A percentile compares a stretch with the other conserved stretches of the same genome.
Evolutionary conservation across 2,797 vertebrate genomes (phyloP).

Genomic region (Arremon brunneinucha): DNA sequence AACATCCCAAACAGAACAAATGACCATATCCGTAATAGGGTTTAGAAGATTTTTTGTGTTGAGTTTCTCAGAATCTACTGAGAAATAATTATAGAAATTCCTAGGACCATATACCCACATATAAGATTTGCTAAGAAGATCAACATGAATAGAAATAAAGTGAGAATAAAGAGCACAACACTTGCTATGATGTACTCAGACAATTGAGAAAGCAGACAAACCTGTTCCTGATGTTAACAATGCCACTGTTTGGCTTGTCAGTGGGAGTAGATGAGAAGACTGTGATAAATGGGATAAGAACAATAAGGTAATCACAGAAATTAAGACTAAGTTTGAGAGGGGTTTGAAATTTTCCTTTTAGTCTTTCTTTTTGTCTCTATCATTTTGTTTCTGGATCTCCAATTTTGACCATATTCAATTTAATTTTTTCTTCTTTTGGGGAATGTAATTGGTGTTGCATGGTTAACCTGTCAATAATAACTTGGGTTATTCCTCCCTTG

Average conservation of each 20-base stretch:
- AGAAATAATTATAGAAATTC: not conserved
- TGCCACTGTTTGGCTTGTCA: not conserved
- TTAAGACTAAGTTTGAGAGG: not conserved
- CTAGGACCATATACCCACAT: not conserved
- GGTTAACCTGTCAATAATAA: not conserved
- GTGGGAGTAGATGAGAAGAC: not conserved
- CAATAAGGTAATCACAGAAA: not conserved
- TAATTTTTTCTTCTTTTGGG: not conserved
- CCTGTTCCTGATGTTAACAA: not conserved
- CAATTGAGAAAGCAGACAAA: not conserved
- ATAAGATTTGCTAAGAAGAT: not conserved
- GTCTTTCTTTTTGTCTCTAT: not conserved
- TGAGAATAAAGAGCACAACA: not conserved
- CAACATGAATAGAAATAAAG: not conserved
- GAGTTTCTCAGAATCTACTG: not conserved
- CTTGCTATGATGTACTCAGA: not conserved
- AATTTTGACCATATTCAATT: not conserved
- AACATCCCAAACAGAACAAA: not conserved
- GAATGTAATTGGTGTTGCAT: fast-evolving
- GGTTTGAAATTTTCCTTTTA: not conserved
- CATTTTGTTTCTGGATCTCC: not conserved
- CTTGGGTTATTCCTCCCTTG: not conserved
- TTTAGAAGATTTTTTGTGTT: not conserved
- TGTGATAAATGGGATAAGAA: not conserved
- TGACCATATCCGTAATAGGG: not conserved